These are phyloP conservation scores for Poecilus cupreus DNA, from an alignment of 2,888 invertebrate species.

Conservation along the genomic window DNA sequence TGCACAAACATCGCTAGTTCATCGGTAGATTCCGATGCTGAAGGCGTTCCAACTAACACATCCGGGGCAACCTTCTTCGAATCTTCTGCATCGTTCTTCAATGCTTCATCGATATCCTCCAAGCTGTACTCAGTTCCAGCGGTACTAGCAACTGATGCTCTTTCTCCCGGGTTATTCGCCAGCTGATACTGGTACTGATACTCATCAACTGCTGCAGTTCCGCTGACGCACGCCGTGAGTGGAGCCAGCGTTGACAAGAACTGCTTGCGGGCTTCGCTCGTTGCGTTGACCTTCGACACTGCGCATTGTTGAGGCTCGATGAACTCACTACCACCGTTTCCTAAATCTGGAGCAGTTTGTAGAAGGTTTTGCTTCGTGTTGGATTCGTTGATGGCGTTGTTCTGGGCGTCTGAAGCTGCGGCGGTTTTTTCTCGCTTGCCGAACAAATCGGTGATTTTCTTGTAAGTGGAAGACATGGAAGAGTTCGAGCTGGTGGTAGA, in stretches of 20 bases:
- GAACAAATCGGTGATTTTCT: slow-evolving; percentile 78
- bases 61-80: slow-evolving; percentile 82
- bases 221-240: slow-evolving; percentile 82
- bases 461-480: slow-evolving; percentile 79
- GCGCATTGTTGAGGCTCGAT: slow-evolving; percentile 69
- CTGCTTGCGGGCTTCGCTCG: slow-evolving; percentile 82
- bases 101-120: slow-evolving; percentile 78
- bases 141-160: slow-evolving; percentile 78
- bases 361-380: slow-evolving; percentile 67
- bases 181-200: slow-evolving; percentile 76
- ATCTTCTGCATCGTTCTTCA: slow-evolving; percentile 74
- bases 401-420: slow-evolving; percentile 66
- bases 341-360: slow-evolving; percentile 75
- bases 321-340: slow-evolving; percentile 64
- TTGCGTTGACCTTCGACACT: slow-evolving; percentile 70
- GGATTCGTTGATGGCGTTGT: slow-evolving; percentile 63
- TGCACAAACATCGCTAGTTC: slow-evolving; percentile 90
- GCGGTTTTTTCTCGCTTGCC: slow-evolving; percentile 70
- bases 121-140: slow-evolving; percentile 82
- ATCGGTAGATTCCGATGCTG: slow-evolving; percentile 76
- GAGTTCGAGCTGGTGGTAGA: slow-evolving; percentile 76
- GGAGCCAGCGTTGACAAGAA: slow-evolving; percentile 87
- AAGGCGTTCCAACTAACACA: slow-evolving; percentile 85
- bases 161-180: slow-evolving; percentile 73
- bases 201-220: slow-evolving; percentile 76